A percentile compares a stretch with the other conserved stretches of the same genome.
These are phyloP conservation scores for Epinephelus malabaricus DNA, from an alignment of 2,797 vertebrate genomes.

Conservation along the genomic window DNA sequence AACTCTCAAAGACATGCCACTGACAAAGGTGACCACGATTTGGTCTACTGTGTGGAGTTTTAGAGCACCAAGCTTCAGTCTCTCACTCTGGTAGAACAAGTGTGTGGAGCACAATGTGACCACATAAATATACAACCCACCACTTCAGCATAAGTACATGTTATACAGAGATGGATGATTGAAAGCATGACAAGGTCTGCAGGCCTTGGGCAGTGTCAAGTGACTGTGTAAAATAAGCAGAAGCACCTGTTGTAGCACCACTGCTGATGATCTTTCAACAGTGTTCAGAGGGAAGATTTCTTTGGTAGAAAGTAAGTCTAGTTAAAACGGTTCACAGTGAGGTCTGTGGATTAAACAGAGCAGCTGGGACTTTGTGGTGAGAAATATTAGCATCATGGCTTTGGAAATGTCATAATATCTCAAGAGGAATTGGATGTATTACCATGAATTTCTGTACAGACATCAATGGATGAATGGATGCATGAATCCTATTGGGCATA, in stretches of 20 bases:
- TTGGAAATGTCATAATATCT: too few species aligned
- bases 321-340: neutral
- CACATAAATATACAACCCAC: constrained; percentile 52
- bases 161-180: constrained; percentile 19
- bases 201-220: constrained; percentile 1
- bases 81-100: neutral
- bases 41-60: constrained; percentile 2
- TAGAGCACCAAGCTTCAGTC: neutral
- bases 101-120: neutral
- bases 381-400: too few species aligned
- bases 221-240: neutral
- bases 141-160: constrained; percentile 23
- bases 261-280: neutral
- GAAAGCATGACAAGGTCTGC: constrained; percentile 9
- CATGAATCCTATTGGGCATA: too few species aligned
- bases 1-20: constrained; percentile 28
- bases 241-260: neutral
- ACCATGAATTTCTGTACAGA: too few species aligned
- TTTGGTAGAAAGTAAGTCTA: neutral
- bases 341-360: too few species aligned
- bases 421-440: too few species aligned
- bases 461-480: too few species aligned
- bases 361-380: too few species aligned
- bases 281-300: neutral
- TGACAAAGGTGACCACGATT: constrained; percentile 39